Base-by-base conservation (phyloP, 2,113 vertebrate genomes). In the Octodon degus region DNA sequence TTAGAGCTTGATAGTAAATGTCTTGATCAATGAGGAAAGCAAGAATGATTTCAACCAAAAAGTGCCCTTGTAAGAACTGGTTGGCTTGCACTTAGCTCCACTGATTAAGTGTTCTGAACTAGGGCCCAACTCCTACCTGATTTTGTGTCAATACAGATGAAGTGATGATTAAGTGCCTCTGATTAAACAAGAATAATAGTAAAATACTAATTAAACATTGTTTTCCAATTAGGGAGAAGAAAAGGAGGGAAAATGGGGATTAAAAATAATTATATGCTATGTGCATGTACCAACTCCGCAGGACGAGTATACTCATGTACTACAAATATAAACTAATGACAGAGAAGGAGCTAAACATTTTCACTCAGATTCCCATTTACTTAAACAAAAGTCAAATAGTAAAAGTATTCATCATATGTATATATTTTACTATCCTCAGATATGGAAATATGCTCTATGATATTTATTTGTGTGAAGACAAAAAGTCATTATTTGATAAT, bases 21-120 rank as follows among this genome's bases (percentile, higher is more conserved):
- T 82, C 68, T 68, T 94, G 62, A 92, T 68, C 32, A 80, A 82
- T 58, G 70, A 93, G 72, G 22, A 77, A 74, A 92, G 43, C 37
- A 83, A 91, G 50, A 74, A 55, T 70, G 55, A 82, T 40, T 92
- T 60, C 87, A 83, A 37, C n/a, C 43, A 84, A 84, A 65, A 88
- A 60, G 9, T 53, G 74, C 22, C 20, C 27, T 94, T 87, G 47
- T 50, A 30, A 89, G 74, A 86, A 82, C 8, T 65, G 27, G 5
- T 53, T 91, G 58, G 37, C 37, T 93, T 86, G 16, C n/a, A 11
- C 40, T 95, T 91, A 91, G 34, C 30, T 86, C 7, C 24, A 68
- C 8, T 30, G 40, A 82, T 77, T 14, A 55, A 65, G 65, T 72
- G 82, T 89, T 40, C 25, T 70, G 65, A 97, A 86, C 11, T 90